Percentiles rank a stretch among this genome's conserved stretches.
These are phyloP conservation scores for Pseudopodoces humilis DNA, from an alignment of 2,113 vertebrate species.

Conservation along the genomic window DNA sequence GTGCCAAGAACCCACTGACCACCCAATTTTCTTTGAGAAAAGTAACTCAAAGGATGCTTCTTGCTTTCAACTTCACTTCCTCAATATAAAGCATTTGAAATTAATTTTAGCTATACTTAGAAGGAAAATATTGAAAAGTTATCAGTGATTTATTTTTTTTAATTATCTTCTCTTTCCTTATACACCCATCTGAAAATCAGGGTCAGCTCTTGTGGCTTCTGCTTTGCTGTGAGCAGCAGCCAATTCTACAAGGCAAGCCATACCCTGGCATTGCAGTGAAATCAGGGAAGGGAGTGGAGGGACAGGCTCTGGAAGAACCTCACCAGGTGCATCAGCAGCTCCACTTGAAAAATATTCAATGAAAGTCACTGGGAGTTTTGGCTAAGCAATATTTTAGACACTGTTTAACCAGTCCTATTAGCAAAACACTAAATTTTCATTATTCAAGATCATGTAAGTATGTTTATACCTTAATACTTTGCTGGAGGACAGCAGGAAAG, in stretches of 20 bases:
- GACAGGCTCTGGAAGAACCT: background rate
- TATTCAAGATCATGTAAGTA: background rate
- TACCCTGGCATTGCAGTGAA: background rate
- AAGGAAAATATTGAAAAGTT: slow-evolving; percentile 26
- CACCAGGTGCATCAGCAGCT: background rate
- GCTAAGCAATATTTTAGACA: background rate
- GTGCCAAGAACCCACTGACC: background rate
- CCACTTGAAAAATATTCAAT: background rate
- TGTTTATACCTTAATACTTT: background rate
- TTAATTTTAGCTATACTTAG: slow-evolving; percentile 38
- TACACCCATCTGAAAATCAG: background rate
- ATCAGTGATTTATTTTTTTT: background rate
- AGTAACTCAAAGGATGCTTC: background rate
- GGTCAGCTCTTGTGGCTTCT: background rate
- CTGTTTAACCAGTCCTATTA: background rate
- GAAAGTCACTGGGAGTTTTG: background rate
- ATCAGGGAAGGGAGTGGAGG: background rate
- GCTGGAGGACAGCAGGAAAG: background rate
- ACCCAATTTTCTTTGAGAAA: background rate
- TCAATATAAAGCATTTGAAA: background rate
- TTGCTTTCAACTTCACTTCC: background rate
- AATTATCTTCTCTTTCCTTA: background rate
- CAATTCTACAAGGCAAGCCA: fast-evolving
- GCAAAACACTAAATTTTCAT: background rate
- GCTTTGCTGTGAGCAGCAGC: background rate